These are phyloP conservation scores for Butastur rufipennis DNA, from an alignment of 2,113 vertebrate genomes.

Conservation along the genomic window DNA sequence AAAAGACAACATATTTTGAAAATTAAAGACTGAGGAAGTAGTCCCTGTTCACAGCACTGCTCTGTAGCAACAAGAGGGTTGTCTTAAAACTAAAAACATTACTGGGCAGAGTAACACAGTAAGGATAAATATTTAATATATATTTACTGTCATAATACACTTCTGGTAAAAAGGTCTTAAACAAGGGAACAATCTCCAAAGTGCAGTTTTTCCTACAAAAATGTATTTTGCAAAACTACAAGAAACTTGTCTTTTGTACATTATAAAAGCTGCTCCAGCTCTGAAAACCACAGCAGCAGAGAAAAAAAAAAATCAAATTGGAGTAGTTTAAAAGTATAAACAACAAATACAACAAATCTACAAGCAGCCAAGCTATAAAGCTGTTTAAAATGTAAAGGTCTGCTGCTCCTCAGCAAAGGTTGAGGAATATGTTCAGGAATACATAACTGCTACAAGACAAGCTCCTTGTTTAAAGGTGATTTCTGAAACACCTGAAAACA, in stretches of 20 bases:
- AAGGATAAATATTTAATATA: not conserved
- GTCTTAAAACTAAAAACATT: not conserved
- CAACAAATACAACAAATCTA: not conserved
- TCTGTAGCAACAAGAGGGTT: not conserved
- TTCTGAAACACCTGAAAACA: not conserved
- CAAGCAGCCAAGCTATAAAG: not conserved
- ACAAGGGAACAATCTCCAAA: not conserved
- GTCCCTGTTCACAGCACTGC: not conserved
- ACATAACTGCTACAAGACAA: not conserved
- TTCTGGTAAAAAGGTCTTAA: not conserved
- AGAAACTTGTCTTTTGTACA: not conserved
- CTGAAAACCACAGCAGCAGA: not conserved
- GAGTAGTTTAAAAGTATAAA: not conserved
- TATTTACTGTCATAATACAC: not conserved
- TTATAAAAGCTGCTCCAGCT: not conserved
- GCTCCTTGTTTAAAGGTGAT: not conserved
- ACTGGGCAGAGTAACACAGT: not conserved
- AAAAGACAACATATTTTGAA: not conserved
- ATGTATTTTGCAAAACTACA: not conserved
- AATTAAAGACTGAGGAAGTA: not conserved
- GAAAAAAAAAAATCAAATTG: not conserved
- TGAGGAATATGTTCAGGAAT: not conserved
- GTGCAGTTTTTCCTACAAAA: not conserved
- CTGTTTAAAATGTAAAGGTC: not conserved
- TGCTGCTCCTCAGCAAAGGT: not conserved